Conservation (phyloP, 2,888 invertebrate genomes). For the Lepidonotus clava region DNA sequence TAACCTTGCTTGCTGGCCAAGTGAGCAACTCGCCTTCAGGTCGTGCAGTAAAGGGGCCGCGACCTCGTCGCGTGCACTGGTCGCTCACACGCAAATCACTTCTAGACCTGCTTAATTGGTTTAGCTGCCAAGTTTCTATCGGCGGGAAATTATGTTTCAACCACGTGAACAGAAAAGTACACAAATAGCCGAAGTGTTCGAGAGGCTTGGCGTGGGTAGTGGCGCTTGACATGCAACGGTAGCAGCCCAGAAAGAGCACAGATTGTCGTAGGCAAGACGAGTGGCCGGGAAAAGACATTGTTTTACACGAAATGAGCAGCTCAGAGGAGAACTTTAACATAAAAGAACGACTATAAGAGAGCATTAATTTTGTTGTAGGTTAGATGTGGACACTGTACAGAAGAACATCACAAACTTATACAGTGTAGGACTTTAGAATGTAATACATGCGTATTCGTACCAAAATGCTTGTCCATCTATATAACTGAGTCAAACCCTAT, state of each 20-base stretch:
- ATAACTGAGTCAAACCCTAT: too few species aligned
- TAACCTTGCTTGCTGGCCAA: too few species aligned
- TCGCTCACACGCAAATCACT: conserved; percentile 20
- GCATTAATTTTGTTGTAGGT: too few species aligned
- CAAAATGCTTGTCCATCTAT: too few species aligned
- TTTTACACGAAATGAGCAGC: too few species aligned
- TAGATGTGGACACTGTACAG: too few species aligned
- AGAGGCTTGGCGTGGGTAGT: not conserved
- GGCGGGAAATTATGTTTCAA: conserved; percentile 53
- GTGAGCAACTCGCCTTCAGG: conserved; percentile 12
- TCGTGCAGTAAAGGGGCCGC: not conserved
- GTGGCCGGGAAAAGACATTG: too few species aligned
- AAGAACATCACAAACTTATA: too few species aligned
- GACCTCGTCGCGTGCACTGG: conserved; percentile 11
- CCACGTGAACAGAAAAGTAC: conserved; percentile 53
- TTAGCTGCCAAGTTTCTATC: conserved; percentile 47
- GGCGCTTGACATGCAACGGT: conserved; percentile 4
- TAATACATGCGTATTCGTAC: too few species aligned
- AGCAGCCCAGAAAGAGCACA: not conserved
- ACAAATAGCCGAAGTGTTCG: not conserved
- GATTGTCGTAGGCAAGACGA: not conserved
- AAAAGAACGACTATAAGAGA: too few species aligned
- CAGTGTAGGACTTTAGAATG: too few species aligned
- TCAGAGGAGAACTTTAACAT: too few species aligned
- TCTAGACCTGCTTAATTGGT: conserved; percentile 43